phyloP scores from a whole-genome alignment of 2,113 vertebrate genomes.

The Nesospiza acunhae region DNA sequence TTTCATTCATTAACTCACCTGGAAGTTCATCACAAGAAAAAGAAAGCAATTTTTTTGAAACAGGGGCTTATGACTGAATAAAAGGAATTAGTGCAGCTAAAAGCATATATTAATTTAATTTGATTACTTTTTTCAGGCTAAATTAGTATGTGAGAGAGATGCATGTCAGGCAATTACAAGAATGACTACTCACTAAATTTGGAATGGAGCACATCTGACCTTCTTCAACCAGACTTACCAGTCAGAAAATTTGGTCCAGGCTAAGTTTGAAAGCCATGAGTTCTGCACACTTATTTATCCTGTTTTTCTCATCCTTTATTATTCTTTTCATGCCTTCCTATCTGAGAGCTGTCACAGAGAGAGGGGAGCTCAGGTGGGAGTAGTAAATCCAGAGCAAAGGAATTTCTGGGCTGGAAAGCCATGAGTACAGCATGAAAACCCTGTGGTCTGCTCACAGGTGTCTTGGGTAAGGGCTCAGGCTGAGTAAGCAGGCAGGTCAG shows the following conservation, averaged over 20 bases:
- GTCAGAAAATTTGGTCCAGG: background rate
- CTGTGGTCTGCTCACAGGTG: fast-evolving
- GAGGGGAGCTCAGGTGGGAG: background rate
- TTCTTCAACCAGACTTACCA: background rate
- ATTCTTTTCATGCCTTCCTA: background rate
- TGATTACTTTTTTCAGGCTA: background rate
- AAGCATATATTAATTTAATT: background rate
- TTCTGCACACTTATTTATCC: background rate
- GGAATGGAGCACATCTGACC: background rate
- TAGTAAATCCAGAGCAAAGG: background rate
- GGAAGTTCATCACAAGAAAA: background rate
- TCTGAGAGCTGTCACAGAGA: background rate
- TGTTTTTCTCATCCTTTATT: background rate
- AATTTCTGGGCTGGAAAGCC: background rate
- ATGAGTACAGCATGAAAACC: background rate
- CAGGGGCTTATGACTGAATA: background rate
- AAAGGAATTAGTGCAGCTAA: background rate
- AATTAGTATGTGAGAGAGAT: background rate
- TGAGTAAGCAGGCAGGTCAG: background rate
- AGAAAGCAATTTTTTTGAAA: background rate
- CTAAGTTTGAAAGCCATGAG: background rate
- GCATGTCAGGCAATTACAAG: background rate
- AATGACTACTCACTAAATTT: background rate
- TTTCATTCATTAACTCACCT: background rate
- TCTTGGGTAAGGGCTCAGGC: background rate